Evolutionary conservation across 2,113 vertebrate genomes (phyloP), one percentile per base, ranked within the genome.

Genomic region (Cheilinus undulatus): DNA sequence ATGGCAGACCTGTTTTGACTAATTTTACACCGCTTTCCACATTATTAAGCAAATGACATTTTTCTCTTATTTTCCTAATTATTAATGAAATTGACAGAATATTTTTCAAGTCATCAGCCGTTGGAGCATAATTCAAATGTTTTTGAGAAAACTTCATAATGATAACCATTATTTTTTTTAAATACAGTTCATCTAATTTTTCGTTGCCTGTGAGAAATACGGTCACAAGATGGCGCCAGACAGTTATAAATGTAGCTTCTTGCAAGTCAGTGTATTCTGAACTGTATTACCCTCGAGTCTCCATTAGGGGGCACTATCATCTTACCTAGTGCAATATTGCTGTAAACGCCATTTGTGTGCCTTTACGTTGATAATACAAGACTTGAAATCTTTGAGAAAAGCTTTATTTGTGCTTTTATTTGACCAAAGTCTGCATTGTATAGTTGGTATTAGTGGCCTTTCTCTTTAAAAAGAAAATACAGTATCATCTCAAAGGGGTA

Each of bases 291-390:
- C 78, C 2, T 9, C 0, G 12, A 57, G 22, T 0, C 17, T 10
- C 78, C 83, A 24, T 36, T 2, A 0, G 70, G 81, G 14, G 0
- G 78, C 54, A 63, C 60, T 15, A 62, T 14, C 11, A 7, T 11
- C 20, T 11, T 9, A 3, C 7, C 14, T 19, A 24, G 11, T 11
- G 1, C 14, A 42, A 9, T 7, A 12, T 3, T 4, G 2, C 15
- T 13, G n/a, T 8, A 13, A 51, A 23, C 26, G n/a, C 17, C 38
- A n/a, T 58, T 7, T 58, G 19, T 49, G 14, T 17, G 19, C 36
- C 0, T 3, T 32, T 58, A 40, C 15, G 13, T n/a, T 42, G 17
- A 19, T 19, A 19, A 15, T 42, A 19, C 40, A 42, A 19, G 5
- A 42, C 40, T 17, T 42, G 15, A 42, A 42, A 17, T 34, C 32